Evolutionary conservation across 1,140 invertebrate genomes (phyloP).

Genomic region (Elysia chlorotica): DNA sequence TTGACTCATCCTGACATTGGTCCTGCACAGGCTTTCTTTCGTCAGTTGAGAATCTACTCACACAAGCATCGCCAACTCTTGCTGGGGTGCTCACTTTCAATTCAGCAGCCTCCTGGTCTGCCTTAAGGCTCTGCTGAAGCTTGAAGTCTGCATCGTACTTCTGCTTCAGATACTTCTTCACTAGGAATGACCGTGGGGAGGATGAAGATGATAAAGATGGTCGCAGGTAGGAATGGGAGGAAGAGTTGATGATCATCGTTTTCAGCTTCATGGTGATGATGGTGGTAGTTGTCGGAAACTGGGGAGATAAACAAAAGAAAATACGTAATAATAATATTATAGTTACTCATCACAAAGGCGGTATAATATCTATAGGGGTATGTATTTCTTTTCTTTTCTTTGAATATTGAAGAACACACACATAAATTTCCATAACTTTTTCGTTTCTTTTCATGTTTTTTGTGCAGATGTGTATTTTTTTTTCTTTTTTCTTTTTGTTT

Average conservation of each 20-base stretch:
- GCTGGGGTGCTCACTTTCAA: no score
- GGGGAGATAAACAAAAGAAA: neutral
- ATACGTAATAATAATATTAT: neutral
- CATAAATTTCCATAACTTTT: no score
- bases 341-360: neutral
- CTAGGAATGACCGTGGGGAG: slow-evolving; percentile 16
- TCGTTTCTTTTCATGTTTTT: no score
- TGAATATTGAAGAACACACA: no score
- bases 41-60: no score
- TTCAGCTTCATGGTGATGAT: neutral
- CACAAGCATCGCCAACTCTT: no score
- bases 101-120: no score
- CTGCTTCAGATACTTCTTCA: slow-evolving; percentile 20
- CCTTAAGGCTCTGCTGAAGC: neutral
- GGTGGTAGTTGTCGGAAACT: neutral
- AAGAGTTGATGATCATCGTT: neutral
- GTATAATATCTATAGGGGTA: neutral
- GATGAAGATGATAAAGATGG: neutral
- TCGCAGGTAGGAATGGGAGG: neutral
- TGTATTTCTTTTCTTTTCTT: no score
- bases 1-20: no score
- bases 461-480: no score
- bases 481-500: no score
- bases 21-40: no score
- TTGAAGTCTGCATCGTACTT: slow-evolving; percentile 20